Conservation (phyloP, 2,888 invertebrate species). For the Endomychus coccineus region DNA sequence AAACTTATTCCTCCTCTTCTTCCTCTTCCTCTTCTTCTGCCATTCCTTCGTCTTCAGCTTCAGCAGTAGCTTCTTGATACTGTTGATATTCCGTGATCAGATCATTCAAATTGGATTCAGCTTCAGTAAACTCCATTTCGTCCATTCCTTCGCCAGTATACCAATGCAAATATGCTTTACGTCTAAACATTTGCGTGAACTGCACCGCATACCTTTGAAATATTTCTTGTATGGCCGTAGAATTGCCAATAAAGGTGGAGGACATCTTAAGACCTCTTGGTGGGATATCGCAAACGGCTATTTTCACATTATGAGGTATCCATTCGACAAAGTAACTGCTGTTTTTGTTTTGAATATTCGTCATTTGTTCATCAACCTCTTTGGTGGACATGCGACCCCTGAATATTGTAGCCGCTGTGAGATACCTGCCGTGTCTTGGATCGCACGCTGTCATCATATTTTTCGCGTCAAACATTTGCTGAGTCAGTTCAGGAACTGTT, state of each 20-base stretch:
- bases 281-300: conserved; percentile 11
- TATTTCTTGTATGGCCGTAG: conserved; percentile 10
- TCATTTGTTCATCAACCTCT: conserved; percentile 12
- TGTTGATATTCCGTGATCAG: conserved; percentile 11
- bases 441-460: conserved; percentile 12
- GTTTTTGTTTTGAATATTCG: conserved; percentile 10
- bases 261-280: conserved; percentile 11
- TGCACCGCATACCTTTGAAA: conserved; percentile 6
- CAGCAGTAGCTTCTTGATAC: conserved; percentile 8
- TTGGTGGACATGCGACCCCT: conserved; percentile 10
- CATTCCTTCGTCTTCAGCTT: conserved; percentile 23
- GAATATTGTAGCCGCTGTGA: conserved; percentile 9
- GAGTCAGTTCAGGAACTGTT: conserved; percentile 10
- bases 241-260: conserved; percentile 10
- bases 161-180: conserved; percentile 12
- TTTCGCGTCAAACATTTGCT: conserved; percentile 11
- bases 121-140: conserved; percentile 12
- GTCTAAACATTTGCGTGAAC: conserved; percentile 10
- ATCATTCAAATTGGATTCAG: conserved; percentile 10
- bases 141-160: conserved; percentile 12
- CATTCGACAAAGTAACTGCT: conserved; percentile 12
- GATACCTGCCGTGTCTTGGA: conserved; percentile 11
- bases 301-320: conserved; percentile 11
- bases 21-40: conserved; percentile 34
- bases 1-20: conserved; percentile 35